Base-by-base conservation (phyloP, 2,113 vertebrate species). In the Limnothrissa miodon region DNA sequence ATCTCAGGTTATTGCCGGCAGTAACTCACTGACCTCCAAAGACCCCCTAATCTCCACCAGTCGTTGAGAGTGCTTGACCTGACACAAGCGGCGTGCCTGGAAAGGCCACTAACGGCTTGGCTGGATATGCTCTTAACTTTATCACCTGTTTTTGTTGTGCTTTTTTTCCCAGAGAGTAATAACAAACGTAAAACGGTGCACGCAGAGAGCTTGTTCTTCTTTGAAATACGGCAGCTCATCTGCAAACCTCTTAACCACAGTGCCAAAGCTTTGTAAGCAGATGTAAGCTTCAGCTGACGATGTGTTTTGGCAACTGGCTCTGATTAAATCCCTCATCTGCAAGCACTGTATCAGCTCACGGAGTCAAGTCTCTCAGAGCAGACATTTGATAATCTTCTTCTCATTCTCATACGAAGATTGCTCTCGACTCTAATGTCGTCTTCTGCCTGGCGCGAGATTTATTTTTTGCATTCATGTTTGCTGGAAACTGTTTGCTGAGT, bases 121-220 rank as follows among this genome's bases (percentile, higher is more conserved):
- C 62, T 70, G 62, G 78, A 66, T 21, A n/a, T 80, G 23, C 10
- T 42, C 39, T n/a, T 51, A 44, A 21, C n/a, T 82, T 84, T 62
- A 79, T 82, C 23, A 53, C 17, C 29, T 33, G 44, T 39, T 42
- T 59, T n/a, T 62, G 29, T 10, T 36, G 29, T 70, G 15, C 29
- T 70, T 70, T 36, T 1, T 70, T 70, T 70, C 36, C 2, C 36
- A 3, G 33, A 29, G 33, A 70, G 62, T 13, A 36, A 70, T 13
- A 70, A 70, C 9, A 70, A 70, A 36, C 11, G n/a, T 36, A 11
- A 36, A 70, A 70, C 17, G 62, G 51, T 53, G 51, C 13, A 19
- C 25, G 56, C 2, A 36, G 62, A 70, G 13, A 36, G 62, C 29
- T 70, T 36, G 59, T 25, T 66, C n/a, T 0, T 25, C 59, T 25